phyloP scores from a whole-genome alignment of 1,140 invertebrate species.

The Pomacea maculata region DNA sequence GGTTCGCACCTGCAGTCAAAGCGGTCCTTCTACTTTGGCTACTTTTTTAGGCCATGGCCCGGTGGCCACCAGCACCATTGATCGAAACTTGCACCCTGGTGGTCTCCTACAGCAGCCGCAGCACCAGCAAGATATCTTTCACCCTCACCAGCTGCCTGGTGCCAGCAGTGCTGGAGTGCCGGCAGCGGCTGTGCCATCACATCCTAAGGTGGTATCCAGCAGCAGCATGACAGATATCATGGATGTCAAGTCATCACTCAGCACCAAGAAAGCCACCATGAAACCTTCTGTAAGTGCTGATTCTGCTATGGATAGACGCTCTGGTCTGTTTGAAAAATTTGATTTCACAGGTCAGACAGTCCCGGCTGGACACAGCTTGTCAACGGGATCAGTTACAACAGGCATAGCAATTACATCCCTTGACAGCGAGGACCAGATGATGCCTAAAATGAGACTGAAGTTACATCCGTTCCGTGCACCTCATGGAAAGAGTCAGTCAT shows the following conservation, averaged over 20 bases:
- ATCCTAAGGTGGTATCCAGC: conserved; percentile 19
- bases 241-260: conserved; percentile 1
- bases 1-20: conserved; percentile 18
- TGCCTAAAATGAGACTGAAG: conserved; percentile 17
- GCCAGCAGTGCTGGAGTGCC: conserved; percentile 1
- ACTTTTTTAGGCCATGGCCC: conserved; percentile 18
- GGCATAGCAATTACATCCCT: conserved; percentile 1
- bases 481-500: conserved; percentile 14
- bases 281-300: conserved; percentile 1
- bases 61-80: conserved; percentile 6
- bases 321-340: conserved; percentile 24
- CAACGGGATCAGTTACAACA: not conserved
- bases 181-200: not conserved
- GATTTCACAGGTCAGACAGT: conserved; percentile 19
- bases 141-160: conserved; percentile 30
- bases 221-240: conserved; percentile 20
- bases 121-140: conserved; percentile 32
- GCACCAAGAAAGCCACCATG: not conserved
- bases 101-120: conserved; percentile 27
- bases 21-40: conserved; percentile 9
- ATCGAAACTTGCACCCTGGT: conserved; percentile 9
- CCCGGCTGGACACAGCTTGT: not conserved
- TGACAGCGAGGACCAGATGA: conserved; percentile 1
- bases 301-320: conserved; percentile 7
- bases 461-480: conserved; percentile 13